Evolutionary conservation across 2,888 invertebrate species (phyloP).

Genomic region (Cheilosia vulpina): DNA sequence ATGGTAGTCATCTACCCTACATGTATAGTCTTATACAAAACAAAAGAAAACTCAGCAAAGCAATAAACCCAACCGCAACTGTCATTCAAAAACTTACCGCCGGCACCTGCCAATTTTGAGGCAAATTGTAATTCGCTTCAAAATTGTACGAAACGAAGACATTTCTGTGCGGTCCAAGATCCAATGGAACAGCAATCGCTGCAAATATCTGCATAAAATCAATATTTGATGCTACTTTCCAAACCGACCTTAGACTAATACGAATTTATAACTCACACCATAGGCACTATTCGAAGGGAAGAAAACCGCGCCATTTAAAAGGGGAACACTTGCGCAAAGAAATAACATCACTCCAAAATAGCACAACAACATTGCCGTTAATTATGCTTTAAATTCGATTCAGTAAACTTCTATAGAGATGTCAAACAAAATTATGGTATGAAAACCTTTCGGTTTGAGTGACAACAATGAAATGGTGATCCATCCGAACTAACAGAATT

Average conservation of each 20-base stretch:
- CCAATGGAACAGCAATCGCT: slow-evolving; percentile 89
- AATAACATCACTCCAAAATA: slow-evolving; percentile 1
- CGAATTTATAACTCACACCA: slow-evolving; percentile 78
- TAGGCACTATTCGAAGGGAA: slow-evolving; percentile 81
- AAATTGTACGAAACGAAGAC: slow-evolving; percentile 90
- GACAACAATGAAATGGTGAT: slow-evolving; percentile 29
- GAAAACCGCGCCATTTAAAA: slow-evolving; percentile 76
- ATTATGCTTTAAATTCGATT: neutral
- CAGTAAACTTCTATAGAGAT: neutral
- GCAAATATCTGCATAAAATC: slow-evolving; percentile 86
- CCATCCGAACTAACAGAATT: slow-evolving; percentile 1
- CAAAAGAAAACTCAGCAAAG: too few relatives aligned
- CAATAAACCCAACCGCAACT: slow-evolving; percentile 15
- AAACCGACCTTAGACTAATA: neutral
- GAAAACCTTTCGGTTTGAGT: slow-evolving; percentile 18
- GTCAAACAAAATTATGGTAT: neutral
- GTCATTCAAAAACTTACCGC: slow-evolving; percentile 55
- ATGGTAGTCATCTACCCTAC: too few relatives aligned
- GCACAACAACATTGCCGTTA: slow-evolving; percentile 11
- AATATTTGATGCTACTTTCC: neutral
- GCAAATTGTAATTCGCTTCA: slow-evolving; percentile 87
- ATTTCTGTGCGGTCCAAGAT: slow-evolving; percentile 87
- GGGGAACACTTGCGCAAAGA: neutral
- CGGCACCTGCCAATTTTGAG: slow-evolving; percentile 84
- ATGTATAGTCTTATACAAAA: too few relatives aligned